Evolutionary conservation across 2,113 vertebrate species (phyloP).

Genomic region (Myxocyprinus asiaticus): DNA sequence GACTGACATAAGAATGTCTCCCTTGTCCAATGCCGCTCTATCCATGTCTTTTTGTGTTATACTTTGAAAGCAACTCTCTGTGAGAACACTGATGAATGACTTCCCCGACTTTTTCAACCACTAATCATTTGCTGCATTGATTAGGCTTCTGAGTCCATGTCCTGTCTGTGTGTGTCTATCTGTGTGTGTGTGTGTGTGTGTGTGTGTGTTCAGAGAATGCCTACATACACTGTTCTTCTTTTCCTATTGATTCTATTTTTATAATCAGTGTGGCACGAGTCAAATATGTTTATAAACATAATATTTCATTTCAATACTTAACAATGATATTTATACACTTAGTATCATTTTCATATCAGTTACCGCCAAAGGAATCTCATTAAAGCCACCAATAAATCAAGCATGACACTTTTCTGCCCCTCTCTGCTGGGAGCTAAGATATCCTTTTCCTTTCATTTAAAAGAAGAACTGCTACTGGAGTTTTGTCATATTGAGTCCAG

Average conservation of each 20-base stretch:
- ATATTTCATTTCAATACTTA: neutral
- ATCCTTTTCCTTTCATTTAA: constrained; percentile 32
- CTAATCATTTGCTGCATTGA: constrained; percentile 28
- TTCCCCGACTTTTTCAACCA: constrained; percentile 23
- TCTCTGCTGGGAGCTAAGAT: neutral
- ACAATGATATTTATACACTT: neutral
- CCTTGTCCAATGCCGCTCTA: neutral
- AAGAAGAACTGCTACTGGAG: neutral
- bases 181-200: constrained; percentile 7
- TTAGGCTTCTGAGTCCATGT: constrained; percentile 14
- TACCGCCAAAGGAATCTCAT: constrained; percentile 8
- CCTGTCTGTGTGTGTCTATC: constrained; percentile 24
- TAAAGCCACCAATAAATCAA: constrained; percentile 1
- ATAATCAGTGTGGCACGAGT: neutral
- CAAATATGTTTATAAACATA: neutral
- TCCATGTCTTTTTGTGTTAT: constrained; percentile 2
- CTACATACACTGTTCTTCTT: neutral
- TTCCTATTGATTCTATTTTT: neutral
- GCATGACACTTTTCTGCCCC: constrained; percentile 9
- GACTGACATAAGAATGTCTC: neutral
- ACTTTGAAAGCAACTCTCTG: constrained; percentile 11
- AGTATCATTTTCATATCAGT: neutral
- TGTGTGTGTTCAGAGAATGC: neutral
- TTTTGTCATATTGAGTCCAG: constrained; percentile 8
- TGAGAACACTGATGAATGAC: constrained; percentile 11